Evolutionary conservation across 2,797 vertebrate species (phyloP), one percentile per base, ranked within the genome.

Genomic region (Okamejei kenojei): DNA sequence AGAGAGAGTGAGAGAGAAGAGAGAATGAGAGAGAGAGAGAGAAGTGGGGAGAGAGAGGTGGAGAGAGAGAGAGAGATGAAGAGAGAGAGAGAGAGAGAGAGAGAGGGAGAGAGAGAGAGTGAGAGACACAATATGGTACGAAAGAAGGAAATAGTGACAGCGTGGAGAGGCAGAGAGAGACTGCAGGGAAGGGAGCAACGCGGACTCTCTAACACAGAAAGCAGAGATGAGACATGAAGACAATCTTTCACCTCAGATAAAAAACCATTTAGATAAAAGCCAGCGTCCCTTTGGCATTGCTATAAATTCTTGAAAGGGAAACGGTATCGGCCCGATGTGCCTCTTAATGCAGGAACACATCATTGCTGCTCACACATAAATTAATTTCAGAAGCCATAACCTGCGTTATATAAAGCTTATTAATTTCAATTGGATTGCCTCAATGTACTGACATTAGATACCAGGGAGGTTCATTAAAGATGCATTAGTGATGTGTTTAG

Each of bases 351-450:
- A 23, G 88, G 32, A n/a, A 73, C 32, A 23, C 23, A 65, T 29
- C 65, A 26, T 26, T 45, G 65, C 19, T 73, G 73, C 68, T 35
- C 45, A 26, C 32, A 90, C 32, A 71, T 73, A 90, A 90, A 90
- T 90, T 90, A 90, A 90, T 90, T 90, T 90, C 32, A 73, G 38
- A 68, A 90, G 88, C 61, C 35, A 17, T 11, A 71, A 73, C 88
- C 88, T 90, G n/a, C 45, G 68, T 45, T 90, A 73, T 38, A 90
- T 90, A 35, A 73, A 73, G 88, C 88, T 90, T 90, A 90, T 90
- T 90, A 90, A 90, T 90, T 90, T 90, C 88, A 73, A 90, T 90
- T 90, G 21, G 88, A 45, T 90, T 73, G 35, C 88, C 68, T 90
- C 88, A 90, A 73, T 32, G 82, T 86, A 26, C 82, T 26, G 29